phyloP scores from a whole-genome alignment of 2,888 invertebrate genomes.

The Drosophila barbarae region DNA sequence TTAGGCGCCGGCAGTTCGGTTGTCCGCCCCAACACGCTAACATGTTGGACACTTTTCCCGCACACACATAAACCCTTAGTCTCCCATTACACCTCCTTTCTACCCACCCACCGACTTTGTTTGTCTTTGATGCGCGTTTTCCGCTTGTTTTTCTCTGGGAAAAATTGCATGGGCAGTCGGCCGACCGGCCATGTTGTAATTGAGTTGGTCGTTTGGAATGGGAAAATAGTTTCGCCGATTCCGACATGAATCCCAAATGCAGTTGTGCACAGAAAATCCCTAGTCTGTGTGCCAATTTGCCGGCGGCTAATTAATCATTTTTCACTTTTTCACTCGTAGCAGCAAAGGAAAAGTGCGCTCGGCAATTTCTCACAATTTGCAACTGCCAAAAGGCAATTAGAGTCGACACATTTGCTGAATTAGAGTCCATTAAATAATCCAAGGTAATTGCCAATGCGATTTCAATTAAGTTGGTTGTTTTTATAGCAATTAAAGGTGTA shows the following conservation, averaged over 20 bases:
- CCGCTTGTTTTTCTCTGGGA: conserved; percentile 24
- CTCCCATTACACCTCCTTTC: neutral
- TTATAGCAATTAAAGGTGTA: neutral
- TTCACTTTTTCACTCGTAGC: conserved; percentile 19
- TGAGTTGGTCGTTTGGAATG: conserved; percentile 50
- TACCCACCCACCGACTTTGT: conserved; percentile 22
- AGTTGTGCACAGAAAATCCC: conserved; percentile 24
- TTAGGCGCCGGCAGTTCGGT: conserved; percentile 47
- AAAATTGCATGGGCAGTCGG: conserved; percentile 43
- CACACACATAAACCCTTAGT: neutral
- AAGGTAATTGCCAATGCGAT: conserved; percentile 29
- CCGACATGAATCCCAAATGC: conserved; percentile 33
- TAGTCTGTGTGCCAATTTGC: conserved; percentile 24
- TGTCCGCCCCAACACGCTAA: conserved; percentile 35
- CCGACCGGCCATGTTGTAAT: conserved; percentile 45
- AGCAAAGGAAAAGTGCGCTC: conserved; percentile 13
- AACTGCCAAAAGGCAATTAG: conserved; percentile 42
- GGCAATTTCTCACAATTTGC: conserved; percentile 36
- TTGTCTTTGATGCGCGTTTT: conserved; percentile 47
- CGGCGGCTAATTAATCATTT: conserved; percentile 39
- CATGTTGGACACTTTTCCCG: conserved; percentile 35
- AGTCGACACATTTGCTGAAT: conserved; percentile 21
- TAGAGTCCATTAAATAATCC: conserved; percentile 44
- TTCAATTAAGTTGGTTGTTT: conserved; percentile 20
- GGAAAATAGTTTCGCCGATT: conserved; percentile 33